Evolutionary conservation across 2,797 vertebrate species (phyloP).

Genomic region (Vespertilio murinus): DNA sequence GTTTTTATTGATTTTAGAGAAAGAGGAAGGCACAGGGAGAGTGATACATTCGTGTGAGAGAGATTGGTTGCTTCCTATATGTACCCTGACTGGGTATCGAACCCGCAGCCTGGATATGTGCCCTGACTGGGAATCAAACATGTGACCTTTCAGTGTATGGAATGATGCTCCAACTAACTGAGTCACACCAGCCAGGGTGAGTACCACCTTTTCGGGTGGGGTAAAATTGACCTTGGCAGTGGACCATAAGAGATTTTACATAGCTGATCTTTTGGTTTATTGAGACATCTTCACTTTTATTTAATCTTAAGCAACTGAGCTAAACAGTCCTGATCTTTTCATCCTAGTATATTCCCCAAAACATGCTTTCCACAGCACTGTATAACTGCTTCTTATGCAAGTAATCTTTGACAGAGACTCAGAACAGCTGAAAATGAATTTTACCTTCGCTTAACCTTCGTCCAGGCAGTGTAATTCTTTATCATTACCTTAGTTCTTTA

Average conservation of each 20-base stretch:
- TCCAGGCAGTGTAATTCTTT: not conserved
- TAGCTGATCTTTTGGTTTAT: not conserved
- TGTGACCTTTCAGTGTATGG: too few species aligned
- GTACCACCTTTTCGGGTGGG: not conserved
- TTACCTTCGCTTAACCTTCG: not conserved
- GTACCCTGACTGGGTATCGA: too few species aligned
- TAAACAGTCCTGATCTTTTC: not conserved
- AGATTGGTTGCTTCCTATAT: too few species aligned
- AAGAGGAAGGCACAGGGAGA: too few species aligned
- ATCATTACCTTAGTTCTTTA: not conserved
- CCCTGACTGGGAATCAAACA: too few species aligned
- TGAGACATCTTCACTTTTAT: constrained; percentile 9
- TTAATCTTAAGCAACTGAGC: not conserved
- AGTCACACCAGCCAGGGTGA: too few species aligned
- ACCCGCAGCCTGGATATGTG: too few species aligned
- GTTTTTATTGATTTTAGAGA: too few species aligned
- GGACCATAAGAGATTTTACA: not conserved
- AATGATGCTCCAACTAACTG: too few species aligned
- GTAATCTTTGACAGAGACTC: not conserved
- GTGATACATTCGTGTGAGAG: too few species aligned
- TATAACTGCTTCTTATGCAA: not conserved
- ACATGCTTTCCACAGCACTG: not conserved
- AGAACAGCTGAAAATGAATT: not conserved
- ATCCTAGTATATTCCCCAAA: not conserved
- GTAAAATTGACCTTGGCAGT: not conserved